Evolutionary conservation across 2,888 invertebrate species (phyloP).

Genomic region (Diogma glabrata): DNA sequence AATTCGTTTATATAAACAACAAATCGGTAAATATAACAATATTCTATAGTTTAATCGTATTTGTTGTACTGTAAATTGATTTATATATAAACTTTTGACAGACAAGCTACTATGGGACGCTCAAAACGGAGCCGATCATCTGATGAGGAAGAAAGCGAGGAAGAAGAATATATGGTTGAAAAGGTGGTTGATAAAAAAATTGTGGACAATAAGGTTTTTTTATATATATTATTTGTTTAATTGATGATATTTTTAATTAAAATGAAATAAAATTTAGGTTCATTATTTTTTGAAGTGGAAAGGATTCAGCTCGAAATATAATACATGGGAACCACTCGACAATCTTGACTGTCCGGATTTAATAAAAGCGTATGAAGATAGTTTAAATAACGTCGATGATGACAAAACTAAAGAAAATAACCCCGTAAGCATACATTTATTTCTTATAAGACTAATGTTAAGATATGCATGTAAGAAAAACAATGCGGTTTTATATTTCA

Average conservation of each 20-base stretch:
- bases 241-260: no score
- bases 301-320: constrained; percentile 66
- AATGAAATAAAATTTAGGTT: no score
- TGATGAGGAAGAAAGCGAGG: neutral
- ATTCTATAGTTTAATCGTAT: no score
- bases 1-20: no score
- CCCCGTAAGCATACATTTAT: constrained; percentile 1
- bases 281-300: constrained; percentile 67
- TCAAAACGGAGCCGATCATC: constrained; percentile 1
- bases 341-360: constrained; percentile 78
- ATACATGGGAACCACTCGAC: constrained; percentile 86
- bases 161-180: constrained; percentile 7
- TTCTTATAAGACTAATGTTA: no score
- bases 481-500: no score
- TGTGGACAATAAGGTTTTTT: neutral
- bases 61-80: no score
- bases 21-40: no score
- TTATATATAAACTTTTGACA: neutral
- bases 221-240: no score
- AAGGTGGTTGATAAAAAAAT: constrained; percentile 2
- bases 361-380: constrained; percentile 63
- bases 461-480: no score
- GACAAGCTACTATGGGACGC: constrained; percentile 1
- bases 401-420: constrained; percentile 6
- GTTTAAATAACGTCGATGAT: constrained; percentile 1